Base-by-base conservation (phyloP, 2,888 invertebrate genomes). In the Lithophane socia region DNA sequence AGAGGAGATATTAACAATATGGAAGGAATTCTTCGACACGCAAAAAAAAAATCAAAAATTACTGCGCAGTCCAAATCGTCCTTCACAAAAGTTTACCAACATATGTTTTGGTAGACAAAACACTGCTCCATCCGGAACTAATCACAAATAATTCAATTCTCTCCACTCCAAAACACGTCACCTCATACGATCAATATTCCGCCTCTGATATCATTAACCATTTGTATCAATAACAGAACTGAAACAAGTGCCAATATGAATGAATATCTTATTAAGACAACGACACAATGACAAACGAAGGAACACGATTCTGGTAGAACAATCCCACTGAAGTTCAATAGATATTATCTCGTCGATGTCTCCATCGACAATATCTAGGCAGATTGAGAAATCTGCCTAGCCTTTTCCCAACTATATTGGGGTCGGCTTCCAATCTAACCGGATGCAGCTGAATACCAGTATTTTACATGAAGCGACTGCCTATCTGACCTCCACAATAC, bases 201-300 rank as follows among this genome's bases (percentile, higher is more conserved):
- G 63, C n/a, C 29, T 56, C 68, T 73, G 69, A 76, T 66, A 69
- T 54, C 42, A 70, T 63, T 29, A 63, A 42, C 49, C 73, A 83
- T 75, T 76, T 83, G 83, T 74, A 73, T 83, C 71, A 83, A 83
- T 75, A 82, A 67, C 16, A 63, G 3, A 29, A 29, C 44, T 37
- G 29, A 56, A 66, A 61, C 69, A 75, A 72, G 47, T 78, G 42
- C 0, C 49, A 24, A 42, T 52, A 24, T 73, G 8, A 49, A 69
- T 29, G 70, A 60, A 70, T 66, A 47, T 70, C 3, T 61, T 56
- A 71, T 61, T 60, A 52, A 24, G 21, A 37, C 64, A n/a, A 12
- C 29, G 37, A 29, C 29, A 29, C 29, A 29, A 29, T 29, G 29
- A 29, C 29, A 29, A 29, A 29, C 29, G 29, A 29, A 29, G 1